Evolutionary conservation across 2,797 vertebrate genomes (phyloP).

Genomic region (Danio albolineatus): DNA sequence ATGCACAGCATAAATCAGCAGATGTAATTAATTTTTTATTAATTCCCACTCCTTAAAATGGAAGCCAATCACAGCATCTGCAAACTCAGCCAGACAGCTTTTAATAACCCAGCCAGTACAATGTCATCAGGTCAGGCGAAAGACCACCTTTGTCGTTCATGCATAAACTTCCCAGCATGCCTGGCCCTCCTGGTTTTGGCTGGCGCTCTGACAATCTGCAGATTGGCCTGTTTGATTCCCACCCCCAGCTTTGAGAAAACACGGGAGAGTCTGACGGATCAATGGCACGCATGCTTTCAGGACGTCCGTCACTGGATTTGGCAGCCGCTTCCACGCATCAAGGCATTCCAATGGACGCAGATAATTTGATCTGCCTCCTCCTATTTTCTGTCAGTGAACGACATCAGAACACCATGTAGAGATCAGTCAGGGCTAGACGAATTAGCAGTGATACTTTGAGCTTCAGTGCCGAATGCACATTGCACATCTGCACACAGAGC

Average conservation of each 20-base stretch:
- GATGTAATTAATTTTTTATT: too few relatives aligned
- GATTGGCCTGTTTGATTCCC: conserved; percentile 54
- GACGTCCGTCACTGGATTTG: conserved; percentile 68
- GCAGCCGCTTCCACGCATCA: conserved; percentile 65
- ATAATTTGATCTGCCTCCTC: conserved; percentile 74
- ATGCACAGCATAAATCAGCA: too few relatives aligned
- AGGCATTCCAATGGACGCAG: conserved; percentile 71
- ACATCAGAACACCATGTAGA: conserved; percentile 48
- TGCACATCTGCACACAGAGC: conserved; percentile 60
- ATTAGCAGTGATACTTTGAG: conserved; percentile 64
- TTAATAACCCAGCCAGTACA: conserved; percentile 31
- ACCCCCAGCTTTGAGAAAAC: conserved; percentile 57
- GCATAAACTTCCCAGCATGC: conserved; percentile 29
- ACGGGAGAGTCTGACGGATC: conserved; percentile 55
- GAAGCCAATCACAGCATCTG: too few relatives aligned
- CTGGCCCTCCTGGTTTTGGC: conserved; percentile 39
- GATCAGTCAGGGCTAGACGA: conserved; percentile 60
- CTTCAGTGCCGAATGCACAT: conserved; percentile 55
- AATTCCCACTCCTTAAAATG: too few relatives aligned
- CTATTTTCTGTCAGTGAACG: conserved; percentile 67
- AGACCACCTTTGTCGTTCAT: conserved; percentile 32
- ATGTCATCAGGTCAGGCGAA: conserved; percentile 17
- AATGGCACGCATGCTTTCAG: conserved; percentile 61
- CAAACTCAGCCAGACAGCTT: not conserved
- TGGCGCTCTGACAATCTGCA: conserved; percentile 13